Percentiles rank a stretch among this genome's conserved stretches.
These are phyloP conservation scores for Colaptes auratus DNA, from an alignment of 2,113 vertebrate genomes.

Conservation along the genomic window DNA sequence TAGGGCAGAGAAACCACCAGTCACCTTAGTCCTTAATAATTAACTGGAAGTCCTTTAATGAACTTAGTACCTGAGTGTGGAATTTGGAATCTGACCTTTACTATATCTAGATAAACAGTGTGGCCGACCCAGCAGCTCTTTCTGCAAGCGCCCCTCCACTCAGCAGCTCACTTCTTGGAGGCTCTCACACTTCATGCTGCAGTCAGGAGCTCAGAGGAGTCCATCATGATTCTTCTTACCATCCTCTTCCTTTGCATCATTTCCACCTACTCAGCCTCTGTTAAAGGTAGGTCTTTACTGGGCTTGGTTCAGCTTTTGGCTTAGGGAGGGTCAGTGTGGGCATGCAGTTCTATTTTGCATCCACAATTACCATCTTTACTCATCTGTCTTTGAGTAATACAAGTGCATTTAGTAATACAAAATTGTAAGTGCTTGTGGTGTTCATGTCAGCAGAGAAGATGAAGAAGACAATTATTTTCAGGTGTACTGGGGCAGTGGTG, in stretches of 20 bases:
- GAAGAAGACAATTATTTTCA: background rate
- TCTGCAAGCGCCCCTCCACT: constrained; percentile 54
- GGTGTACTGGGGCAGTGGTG: background rate
- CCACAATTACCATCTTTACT: background rate
- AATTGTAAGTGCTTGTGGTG: background rate
- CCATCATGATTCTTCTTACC: constrained; percentile 78
- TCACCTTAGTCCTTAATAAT: constrained; percentile 89
- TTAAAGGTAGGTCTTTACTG: constrained; percentile 83
- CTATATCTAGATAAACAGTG: constrained; percentile 86
- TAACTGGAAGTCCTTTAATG: constrained; percentile 82
- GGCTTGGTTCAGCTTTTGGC: constrained; percentile 7
- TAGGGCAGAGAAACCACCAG: constrained; percentile 36
- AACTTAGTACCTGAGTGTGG: constrained; percentile 92
- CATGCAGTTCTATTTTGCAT: background rate
- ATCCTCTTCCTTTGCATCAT: constrained; percentile 86
- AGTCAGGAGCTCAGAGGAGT: background rate
- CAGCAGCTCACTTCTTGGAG: constrained; percentile 49
- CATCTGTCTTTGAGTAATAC: background rate
- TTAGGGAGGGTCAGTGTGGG: background rate
- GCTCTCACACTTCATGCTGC: constrained; percentile 36
- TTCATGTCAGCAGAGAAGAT: background rate
- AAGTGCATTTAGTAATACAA: background rate
- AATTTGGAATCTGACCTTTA: constrained; percentile 99
- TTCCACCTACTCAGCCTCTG: constrained; percentile 82
- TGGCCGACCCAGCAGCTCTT: constrained; percentile 49